Conservation (phyloP, 2,113 vertebrate species). For the Eolophus roseicapilla region DNA sequence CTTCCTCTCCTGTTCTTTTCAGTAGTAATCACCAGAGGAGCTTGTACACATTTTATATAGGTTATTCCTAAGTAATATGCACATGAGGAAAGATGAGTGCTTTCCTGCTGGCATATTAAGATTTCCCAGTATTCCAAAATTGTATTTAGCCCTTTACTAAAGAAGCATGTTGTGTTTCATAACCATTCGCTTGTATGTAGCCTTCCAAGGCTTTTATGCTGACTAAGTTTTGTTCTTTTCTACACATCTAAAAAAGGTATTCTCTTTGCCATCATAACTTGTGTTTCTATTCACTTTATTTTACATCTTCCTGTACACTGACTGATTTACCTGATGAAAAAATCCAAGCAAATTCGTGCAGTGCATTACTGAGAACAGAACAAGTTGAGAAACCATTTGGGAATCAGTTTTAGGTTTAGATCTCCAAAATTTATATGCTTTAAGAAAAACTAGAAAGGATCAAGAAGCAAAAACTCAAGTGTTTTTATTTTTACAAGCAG, state of each 20-base stretch:
- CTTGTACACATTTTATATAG: not conserved
- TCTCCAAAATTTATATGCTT: not conserved
- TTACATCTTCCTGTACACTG: not conserved
- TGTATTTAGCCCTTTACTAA: not conserved
- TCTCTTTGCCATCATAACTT: not conserved
- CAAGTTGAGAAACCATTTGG: not conserved
- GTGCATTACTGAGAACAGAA: not conserved
- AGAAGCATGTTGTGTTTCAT: not conserved
- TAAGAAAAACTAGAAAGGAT: not conserved
- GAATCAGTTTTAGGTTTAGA: not conserved
- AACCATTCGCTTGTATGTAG: not conserved
- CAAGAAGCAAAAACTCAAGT: not conserved
- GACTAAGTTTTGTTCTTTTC: not conserved
- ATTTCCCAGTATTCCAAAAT: not conserved
- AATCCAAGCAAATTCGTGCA: not conserved
- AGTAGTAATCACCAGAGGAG: not conserved
- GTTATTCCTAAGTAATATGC: not conserved
- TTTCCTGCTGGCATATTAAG: not conserved
- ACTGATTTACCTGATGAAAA: not conserved
- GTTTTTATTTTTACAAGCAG: not conserved
- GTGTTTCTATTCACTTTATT: not conserved
- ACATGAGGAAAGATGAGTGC: not conserved
- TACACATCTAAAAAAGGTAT: not conserved
- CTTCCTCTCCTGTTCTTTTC: not conserved
- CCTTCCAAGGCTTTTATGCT: not conserved